Evolutionary conservation across 2,888 invertebrate species (phyloP).

Genomic region (Caenorhabditis drosophilae): DNA sequence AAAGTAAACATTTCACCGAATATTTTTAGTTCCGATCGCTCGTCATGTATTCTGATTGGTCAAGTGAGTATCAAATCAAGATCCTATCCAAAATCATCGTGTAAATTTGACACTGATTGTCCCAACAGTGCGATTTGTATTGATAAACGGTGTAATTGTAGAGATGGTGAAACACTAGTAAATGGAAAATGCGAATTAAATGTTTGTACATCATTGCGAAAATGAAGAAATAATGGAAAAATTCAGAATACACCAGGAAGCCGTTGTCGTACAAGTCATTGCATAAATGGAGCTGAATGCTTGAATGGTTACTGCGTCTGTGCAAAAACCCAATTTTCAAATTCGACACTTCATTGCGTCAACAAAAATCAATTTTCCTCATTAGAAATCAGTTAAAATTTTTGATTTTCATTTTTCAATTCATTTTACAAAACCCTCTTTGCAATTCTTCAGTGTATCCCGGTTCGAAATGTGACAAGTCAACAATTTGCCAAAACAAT

Average conservation of each 20-base stretch:
- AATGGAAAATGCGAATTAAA: constrained; percentile 38
- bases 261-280: constrained; percentile 36
- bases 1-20: neutral
- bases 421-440: neutral
- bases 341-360: constrained; percentile 24
- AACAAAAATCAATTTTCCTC: neutral
- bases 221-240: neutral
- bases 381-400: too few relatives aligned
- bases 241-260: constrained; percentile 38
- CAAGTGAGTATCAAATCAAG: constrained; percentile 24
- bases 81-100: constrained; percentile 43
- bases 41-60: constrained; percentile 44
- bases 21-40: constrained; percentile 41
- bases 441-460: constrained; percentile 21
- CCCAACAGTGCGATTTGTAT: constrained; percentile 38
- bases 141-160: constrained; percentile 45
- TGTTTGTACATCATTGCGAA: constrained; percentile 7
- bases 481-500: constrained; percentile 27
- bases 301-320: constrained; percentile 50
- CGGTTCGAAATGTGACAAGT: constrained; percentile 35
- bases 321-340: constrained; percentile 16
- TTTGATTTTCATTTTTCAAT: too few relatives aligned
- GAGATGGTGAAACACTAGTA: constrained; percentile 32
- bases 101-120: constrained; percentile 42
- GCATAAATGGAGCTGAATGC: constrained; percentile 51